These are phyloP conservation scores for Rhopalosiphum nymphaeae DNA, from an alignment of 2,888 invertebrate genomes.

Conservation along the genomic window DNA sequence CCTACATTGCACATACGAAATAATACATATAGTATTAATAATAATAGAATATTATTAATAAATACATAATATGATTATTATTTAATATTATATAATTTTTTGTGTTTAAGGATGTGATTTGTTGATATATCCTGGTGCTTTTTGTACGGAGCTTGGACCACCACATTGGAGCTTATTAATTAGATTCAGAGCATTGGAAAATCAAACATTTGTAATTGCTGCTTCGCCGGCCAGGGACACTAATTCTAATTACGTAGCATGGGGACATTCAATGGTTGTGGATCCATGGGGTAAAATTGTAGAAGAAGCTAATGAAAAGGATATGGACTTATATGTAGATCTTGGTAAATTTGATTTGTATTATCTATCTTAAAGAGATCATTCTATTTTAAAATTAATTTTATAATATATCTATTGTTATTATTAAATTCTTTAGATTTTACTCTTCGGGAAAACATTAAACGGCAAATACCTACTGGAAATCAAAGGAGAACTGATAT, in stretches of 20 bases:
- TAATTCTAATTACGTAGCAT: conserved; percentile 83
- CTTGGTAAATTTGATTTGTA: background rate
- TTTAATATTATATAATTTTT: background rate
- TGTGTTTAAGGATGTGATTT: conserved; percentile 77
- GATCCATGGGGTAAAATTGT: conserved; percentile 88
- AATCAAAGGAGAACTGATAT: conserved; percentile 81
- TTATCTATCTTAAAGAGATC: background rate
- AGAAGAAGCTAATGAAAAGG: conserved; percentile 78
- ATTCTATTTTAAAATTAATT: background rate
- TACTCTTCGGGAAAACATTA: conserved; percentile 77
- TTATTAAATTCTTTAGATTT: background rate
- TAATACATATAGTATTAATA: background rate
- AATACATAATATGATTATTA: background rate
- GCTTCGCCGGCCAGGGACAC: conserved; percentile 86
- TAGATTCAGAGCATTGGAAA: conserved; percentile 86
- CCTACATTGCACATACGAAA: background rate
- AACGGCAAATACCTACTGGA: conserved; percentile 87
- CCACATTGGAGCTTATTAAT: conserved; percentile 93
- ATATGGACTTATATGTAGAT: conserved; percentile 77
- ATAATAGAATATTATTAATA: background rate
- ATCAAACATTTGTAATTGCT: conserved; percentile 88
- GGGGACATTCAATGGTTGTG: conserved; percentile 87
- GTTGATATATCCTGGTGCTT: conserved; percentile 93
- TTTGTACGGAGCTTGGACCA: conserved; percentile 96
- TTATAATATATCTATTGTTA: background rate